Evolutionary conservation across 2,113 vertebrate species (phyloP), one percentile per base, ranked within the genome.

Genomic region (Pangasianodon hypophthalmus): DNA sequence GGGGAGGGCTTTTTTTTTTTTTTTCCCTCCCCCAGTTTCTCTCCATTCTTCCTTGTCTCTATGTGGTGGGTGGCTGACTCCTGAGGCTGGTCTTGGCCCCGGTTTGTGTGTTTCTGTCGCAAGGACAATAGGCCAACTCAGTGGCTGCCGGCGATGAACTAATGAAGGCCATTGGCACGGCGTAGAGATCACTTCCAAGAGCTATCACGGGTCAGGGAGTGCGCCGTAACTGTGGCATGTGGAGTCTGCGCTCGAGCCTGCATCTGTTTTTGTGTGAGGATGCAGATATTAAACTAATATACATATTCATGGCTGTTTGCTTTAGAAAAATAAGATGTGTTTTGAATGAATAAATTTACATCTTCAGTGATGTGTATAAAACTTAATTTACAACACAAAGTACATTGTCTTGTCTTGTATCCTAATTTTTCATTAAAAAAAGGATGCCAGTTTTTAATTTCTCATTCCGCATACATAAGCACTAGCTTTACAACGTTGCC

Each of bases 91-190:
- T 37, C 50, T 92, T 90, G 91, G 90, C 83, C 88, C 41, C 46
- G 85, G 85, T 90, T 92, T 90, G 86, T 85, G 41, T 84, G 54
- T 54, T 82, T 91, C 90, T 93, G 92, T 93, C 32, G 18, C n/a
- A 50, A 75, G 73, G 10, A 90, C 91, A 91, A 90, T 91, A 82
- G 89, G 82, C 24, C 52, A 6, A 41, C 83, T 69, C 87, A 46
- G 82, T 24, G 77, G 56, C 89, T 90, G 67, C 79, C 77, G 90
- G 94, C 88, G 46, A 58, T 16, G 71, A 58, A 60, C 83, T 89
- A 91, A 91, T 91, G 91, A 91, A 71, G 77, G 77, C 50, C 73
- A 85, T 89, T 88, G 85, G 79, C 87, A 67, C n/a, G 16, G 71
- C 37, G 71, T 41, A n/a, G 54, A 88, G 87, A 52, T 86, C 54